Conservation (phyloP, 2,113 vertebrate genomes). For the Pedetes capensis region DNA sequence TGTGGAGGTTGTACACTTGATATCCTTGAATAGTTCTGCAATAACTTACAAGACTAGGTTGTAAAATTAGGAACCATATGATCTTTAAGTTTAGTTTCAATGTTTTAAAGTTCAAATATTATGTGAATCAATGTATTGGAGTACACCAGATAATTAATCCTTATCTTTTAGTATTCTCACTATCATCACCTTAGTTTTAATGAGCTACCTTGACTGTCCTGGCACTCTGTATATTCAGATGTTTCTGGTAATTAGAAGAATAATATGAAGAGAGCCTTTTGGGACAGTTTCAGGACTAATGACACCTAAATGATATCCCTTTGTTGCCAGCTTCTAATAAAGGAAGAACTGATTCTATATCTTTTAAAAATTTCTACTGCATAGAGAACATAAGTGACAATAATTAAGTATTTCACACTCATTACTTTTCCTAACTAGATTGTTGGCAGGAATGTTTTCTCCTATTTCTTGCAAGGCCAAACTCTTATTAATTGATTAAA, state of each 20-base stretch:
- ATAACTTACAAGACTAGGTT: conserved; percentile 36
- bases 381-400: conserved; percentile 21
- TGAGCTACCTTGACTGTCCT: conserved; percentile 45
- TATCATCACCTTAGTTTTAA: conserved; percentile 61
- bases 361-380: conserved; percentile 1
- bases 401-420: conserved; percentile 43
- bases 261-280: conserved; percentile 43
- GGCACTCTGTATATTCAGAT: conserved; percentile 54
- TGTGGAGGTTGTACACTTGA: neutral
- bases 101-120: conserved; percentile 40
- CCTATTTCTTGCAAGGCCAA: conserved; percentile 3
- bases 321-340: conserved; percentile 56
- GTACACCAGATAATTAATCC: conserved; percentile 40
- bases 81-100: conserved; percentile 37
- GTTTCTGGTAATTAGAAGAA: conserved; percentile 66
- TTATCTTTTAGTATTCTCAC: conserved; percentile 60
- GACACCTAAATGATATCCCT: conserved; percentile 46
- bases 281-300: conserved; percentile 43
- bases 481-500: neutral
- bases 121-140: conserved; percentile 19
- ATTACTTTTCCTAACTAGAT: conserved; percentile 10
- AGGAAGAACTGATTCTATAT: conserved; percentile 31
- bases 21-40: conserved; percentile 16
- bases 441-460: neutral
- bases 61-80: neutral